Base-by-base conservation (phyloP, 2,888 invertebrate species). In the Andrena dorsata region DNA sequence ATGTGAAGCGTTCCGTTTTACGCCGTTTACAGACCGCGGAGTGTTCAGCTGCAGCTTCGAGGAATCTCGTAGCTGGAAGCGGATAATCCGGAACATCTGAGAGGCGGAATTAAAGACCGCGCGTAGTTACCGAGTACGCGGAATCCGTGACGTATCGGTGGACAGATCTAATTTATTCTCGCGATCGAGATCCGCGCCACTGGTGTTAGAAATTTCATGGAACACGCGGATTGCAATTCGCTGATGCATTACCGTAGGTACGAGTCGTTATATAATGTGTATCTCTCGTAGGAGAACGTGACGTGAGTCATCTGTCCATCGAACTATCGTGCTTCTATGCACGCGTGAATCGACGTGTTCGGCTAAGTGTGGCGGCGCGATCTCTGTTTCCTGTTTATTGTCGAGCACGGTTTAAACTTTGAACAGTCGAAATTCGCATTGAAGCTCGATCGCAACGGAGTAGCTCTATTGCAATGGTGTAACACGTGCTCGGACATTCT, bases 251-350 rank as follows among this genome's bases (percentile, higher is more conserved):
- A 41, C 47, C 23, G 58, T 63, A 41, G 71, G 58, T 70, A 75
- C 56, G 64, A 66, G 83, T 61, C 20, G 20, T 61, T 85, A 73
- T 70, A 81, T 83, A 85, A 85, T 71, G 10, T 61, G 26, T 64
- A 53, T 64, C 73, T 74, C 73, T 69, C 53, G 35, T 56, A 76
- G 73, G 26, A 68, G 80, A 28, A 71, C 56, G 51, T 26, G 51
- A 76, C 41, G 61, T 83, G 83, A 83, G 76, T 84, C 84, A 84
- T 74, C 76, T 64, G 32, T 72, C 49, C 26, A 61, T 49, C 35
- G 30, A 73, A 60, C 49, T 71, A 28, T 26, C 26, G 47, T 53
- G n/a, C 10, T 58, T 16, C 13, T 70, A 2, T 26, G 53, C 53
- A 32, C 20, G 16, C 58, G 51, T 61, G 47, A 56, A 76, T 76